Evolutionary conservation across 2,113 vertebrate species (phyloP), one percentile per base, ranked within the genome.

Genomic region (Anarrhichthys ocellatus): DNA sequence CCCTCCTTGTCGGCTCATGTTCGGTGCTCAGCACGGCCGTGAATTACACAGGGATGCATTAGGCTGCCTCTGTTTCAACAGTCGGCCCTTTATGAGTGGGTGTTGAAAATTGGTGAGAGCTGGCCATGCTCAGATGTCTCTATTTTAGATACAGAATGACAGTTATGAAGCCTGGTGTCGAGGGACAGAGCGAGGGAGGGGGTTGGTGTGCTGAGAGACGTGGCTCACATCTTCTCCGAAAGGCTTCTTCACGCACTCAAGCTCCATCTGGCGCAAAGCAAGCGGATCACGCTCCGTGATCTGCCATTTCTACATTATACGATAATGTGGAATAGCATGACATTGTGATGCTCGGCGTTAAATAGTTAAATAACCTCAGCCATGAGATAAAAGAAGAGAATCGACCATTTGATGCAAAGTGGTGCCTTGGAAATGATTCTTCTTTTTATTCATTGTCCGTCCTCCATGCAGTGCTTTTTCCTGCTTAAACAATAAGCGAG

Each of bases 61-160:
- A 91, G 72, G 27, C 87, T 58, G 83, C 78, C 80, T 70, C 61
- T 64, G 89, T 91, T 91, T 92, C 92, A 94, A 79, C 93, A 89
- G 88, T 62, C 78, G 0, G 56, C 85, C 69, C 74, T 85, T 93
- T 92, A 94, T 93, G 93, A 94, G 93, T 88, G 89, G 90, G 90
- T 93, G 93, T 91, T 94, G 93, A 94, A 89, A 94, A 70, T 75
- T 38, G 78, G 61, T 68, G 80, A 68, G 87, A 73, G 90, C 81
- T 54, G 81, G 76, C 85, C 73, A 22, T 20, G 62, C 87, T 91
- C 85, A 80, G 88, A 91, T 88, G 86, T 89, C 91, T 90, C 61
- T 86, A 74, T 93, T 94, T 90, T 88, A 76, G 89, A 92, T 89
- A 46, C 59, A 71, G 67, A 64, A 38, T 91, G 92, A 92, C 92